Evolutionary conservation across 2,113 vertebrate species (phyloP).

Genomic region (Hyperopisus bebe): DNA sequence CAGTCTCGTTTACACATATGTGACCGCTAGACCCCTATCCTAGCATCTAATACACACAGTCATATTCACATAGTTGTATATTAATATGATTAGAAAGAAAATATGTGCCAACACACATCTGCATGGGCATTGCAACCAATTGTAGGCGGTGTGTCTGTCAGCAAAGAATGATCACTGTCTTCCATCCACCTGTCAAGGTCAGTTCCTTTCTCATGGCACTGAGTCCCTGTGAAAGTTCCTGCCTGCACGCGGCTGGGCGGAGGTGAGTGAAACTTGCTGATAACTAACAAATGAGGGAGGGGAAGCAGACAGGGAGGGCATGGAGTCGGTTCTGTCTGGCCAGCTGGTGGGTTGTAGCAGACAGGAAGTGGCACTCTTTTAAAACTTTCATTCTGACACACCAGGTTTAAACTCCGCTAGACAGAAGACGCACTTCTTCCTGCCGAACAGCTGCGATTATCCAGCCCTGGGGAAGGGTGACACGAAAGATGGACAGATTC

Average conservation of each 20-base stretch:
- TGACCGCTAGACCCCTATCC: not conserved
- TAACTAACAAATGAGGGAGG: not conserved
- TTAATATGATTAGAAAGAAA: not conserved
- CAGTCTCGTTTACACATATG: not conserved
- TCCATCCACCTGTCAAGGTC: not conserved
- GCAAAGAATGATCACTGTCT: not conserved
- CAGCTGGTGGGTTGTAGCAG: not conserved
- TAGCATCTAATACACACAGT: not conserved
- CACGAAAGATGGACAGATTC: not conserved
- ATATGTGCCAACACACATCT: not conserved
- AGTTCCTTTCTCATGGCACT: slow-evolving; percentile 5
- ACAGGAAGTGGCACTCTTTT: not conserved
- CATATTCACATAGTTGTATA: not conserved
- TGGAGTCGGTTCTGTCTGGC: not conserved
- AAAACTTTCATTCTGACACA: not conserved
- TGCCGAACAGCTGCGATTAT: not conserved
- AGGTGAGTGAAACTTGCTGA: not conserved
- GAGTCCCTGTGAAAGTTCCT: not conserved
- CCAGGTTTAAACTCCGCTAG: not conserved
- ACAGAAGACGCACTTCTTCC: not conserved
- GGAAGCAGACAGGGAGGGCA: not conserved
- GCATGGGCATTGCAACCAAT: not conserved
- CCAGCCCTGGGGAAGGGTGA: not conserved
- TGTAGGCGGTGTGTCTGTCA: not conserved
- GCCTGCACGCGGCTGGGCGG: not conserved